Evolutionary conservation across 2,113 vertebrate genomes (phyloP), one percentile per base, ranked within the genome.

Genomic region (Ailurus styani): DNA sequence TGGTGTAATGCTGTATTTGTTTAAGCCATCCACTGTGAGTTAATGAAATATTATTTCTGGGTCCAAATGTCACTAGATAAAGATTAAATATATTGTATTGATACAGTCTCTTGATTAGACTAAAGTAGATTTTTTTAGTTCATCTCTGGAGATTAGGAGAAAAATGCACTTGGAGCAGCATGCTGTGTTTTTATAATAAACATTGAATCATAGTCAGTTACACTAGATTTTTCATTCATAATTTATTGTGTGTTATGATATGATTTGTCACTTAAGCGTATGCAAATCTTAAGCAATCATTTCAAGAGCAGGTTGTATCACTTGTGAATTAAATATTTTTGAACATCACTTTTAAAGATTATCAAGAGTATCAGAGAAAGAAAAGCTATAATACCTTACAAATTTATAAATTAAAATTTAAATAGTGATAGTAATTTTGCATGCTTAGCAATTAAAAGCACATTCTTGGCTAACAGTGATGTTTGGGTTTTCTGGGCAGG

Each of bases 221-320:
- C 29, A 91, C 4, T 93, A 62, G 60, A 45, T 96, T 96, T 96
- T 94, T 93, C 87, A 89, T 98, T 98, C 83, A 95, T 96, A 96
- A 96, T 96, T 97, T 97, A 95, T 87, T 97, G 91, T 94, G 45
- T 93, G 54, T 97, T 97, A 62, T 97, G 95, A 97, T 93, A 75
- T 40, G 52, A 91, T 97, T 93, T 97, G 77, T 96, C 66, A 94
- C 73, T 89, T 98, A 97, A 91, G 87, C 79, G 90, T 96, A 97
- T 96, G 87, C 40, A 96, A 91, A 96, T 95, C 50, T 95, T 95
- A 93, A 92, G 91, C 64, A 97, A 79, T 97, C 72, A 87, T 92
- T 97, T 87, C 78, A 77, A 90, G 84, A 95, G 96, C 68, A 97
- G 55, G 79, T 97, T 97, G 68, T 90, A 83, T 96, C 34, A 84